A percentile compares a stretch with the other conserved stretches of the same genome.
These are phyloP conservation scores for Scaptomyza pallida DNA, from an alignment of 1,140 invertebrate species.

Conservation along the genomic window DNA sequence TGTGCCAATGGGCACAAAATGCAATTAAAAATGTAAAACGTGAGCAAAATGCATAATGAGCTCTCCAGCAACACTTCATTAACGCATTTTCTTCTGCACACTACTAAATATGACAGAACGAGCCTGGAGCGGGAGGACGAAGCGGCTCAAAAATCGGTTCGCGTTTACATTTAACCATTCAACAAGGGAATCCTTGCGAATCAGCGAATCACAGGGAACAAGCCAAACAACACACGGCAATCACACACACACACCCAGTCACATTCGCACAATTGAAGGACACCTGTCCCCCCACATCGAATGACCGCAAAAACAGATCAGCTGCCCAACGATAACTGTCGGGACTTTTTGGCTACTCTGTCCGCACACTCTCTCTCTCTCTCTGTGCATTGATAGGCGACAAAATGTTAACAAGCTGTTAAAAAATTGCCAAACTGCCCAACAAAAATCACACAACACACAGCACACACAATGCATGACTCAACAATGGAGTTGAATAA, in stretches of 20 bases:
- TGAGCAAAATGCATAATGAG: conserved; percentile 80
- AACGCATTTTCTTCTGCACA: conserved; percentile 66
- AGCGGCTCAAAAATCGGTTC: background rate
- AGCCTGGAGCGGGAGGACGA: too few relatives aligned
- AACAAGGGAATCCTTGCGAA: conserved; percentile 1
- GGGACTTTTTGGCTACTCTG: conserved; percentile 9
- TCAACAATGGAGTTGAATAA: conserved; percentile 8
- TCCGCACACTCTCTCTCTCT: too few relatives aligned
- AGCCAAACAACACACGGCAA: conserved; percentile 2
- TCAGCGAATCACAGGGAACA: conserved; percentile 11
- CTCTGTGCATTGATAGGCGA: conserved; percentile 65
- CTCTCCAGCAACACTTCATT: conserved; percentile 77
- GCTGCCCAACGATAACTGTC: conserved; percentile 23
- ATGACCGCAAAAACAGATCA: conserved; percentile 48
- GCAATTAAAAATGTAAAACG: conserved; percentile 80
- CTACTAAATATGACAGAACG: background rate
- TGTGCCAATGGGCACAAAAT: conserved; percentile 38
- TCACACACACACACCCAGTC: conserved; percentile 3
- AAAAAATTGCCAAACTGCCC: conserved; percentile 73
- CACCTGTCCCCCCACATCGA: background rate
- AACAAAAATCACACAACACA: conserved; percentile 47
- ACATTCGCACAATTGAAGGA: background rate
- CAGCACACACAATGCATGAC: conserved; percentile 3
- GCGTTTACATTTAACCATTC: background rate
- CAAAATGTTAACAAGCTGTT: conserved; percentile 82